Base-by-base conservation (phyloP, 2,888 invertebrate genomes). In the Nephrotoma guestfalica region DNA sequence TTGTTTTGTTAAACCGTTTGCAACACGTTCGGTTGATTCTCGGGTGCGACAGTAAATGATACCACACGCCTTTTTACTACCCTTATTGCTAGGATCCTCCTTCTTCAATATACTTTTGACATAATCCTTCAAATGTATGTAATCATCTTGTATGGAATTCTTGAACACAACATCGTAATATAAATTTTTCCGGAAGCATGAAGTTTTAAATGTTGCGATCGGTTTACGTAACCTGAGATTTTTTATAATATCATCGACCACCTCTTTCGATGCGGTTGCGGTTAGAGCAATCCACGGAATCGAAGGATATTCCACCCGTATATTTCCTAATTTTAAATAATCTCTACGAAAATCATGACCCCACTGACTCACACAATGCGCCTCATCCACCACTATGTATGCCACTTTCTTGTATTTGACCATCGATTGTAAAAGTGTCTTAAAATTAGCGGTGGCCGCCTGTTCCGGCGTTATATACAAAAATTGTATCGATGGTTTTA, bases 281-380 rank as follows among this genome's bases (percentile, higher is more conserved):
- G 99, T 99, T 85, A 99, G 92, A 0, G 99, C 99, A 86, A 99
- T 93, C 94, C 97, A 97, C 0, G 97, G 95, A 87, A 97, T 93
- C 86, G 93, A 92, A 86, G 93, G 93, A 90, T 95, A 95, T 88
- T 91, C 91, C 42, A 91, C 89, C 86, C 95, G 92, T 83, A 97
- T 91, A 9, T 91, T 90, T 0, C 98, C 97, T 41, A 99, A 92
- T 91, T 97, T 97, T 40, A 99, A 93, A 91, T 99, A 99, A 91
- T 98, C 97, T 0, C 98, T 98, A 6, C 98, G 93, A 91, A 99
- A 99, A 91, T 99, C 99, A 92, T 99, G 99, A 0, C 99, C 99
- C 99, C 99, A 99, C 89, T 99, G 96, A 89, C 98, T 98, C 0
- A 99, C 97, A 92, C 98, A 98, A 92, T 98, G 98, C 1, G 98